Conservation (phyloP, 2,113 vertebrate genomes). For the Morphnarchus princeps region DNA sequence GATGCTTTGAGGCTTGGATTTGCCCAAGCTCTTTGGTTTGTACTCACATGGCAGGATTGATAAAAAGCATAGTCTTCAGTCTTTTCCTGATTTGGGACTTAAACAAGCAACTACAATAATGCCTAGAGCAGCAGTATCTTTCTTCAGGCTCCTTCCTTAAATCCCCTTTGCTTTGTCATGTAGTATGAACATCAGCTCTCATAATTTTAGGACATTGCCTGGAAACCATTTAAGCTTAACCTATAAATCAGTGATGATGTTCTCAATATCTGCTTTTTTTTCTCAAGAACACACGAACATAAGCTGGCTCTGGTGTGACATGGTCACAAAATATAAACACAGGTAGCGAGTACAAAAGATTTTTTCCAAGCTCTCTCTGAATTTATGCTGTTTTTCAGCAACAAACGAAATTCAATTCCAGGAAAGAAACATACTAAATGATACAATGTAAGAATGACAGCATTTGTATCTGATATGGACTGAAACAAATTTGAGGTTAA, state of each 20-base stretch:
- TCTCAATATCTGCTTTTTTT: background rate
- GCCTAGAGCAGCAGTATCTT: background rate
- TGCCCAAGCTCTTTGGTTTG: background rate
- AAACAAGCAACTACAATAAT: background rate
- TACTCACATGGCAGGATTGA: background rate
- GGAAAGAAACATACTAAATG: background rate
- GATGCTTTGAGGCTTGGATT: background rate
- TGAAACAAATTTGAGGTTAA: constrained; percentile 18
- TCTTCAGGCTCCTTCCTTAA: background rate
- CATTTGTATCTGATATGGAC: background rate
- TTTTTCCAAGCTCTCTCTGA: background rate
- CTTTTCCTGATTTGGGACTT: background rate
- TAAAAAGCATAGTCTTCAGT: background rate
- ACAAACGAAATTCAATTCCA: background rate
- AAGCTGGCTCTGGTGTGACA: background rate
- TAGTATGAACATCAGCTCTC: background rate
- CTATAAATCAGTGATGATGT: background rate
- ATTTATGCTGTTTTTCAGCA: background rate
- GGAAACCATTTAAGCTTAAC: background rate
- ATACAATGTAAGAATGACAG: background rate
- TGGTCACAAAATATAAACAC: background rate
- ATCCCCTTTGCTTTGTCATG: background rate
- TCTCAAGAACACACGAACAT: background rate
- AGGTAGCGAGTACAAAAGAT: background rate
- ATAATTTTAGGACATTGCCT: background rate